Evolutionary conservation across 2,113 vertebrate genomes (phyloP).

Genomic region (Dascyllus trimaculatus): DNA sequence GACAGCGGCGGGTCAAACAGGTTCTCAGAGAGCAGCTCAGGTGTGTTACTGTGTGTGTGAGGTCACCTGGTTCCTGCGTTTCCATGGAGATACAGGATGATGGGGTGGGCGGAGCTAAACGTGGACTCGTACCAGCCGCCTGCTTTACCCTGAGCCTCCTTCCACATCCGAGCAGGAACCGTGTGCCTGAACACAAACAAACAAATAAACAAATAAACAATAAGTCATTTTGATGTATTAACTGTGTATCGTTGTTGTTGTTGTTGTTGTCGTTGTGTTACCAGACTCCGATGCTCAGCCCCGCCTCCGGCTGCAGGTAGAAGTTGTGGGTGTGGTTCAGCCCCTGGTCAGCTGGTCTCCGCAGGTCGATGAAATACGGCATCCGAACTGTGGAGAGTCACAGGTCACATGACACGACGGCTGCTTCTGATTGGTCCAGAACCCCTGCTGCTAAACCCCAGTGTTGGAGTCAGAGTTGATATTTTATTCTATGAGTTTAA

Average conservation of each 20-base stretch:
- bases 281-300: slow-evolving; percentile 84
- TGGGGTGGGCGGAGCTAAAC: slow-evolving; percentile 87
- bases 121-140: slow-evolving; percentile 90
- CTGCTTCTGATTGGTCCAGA: background rate
- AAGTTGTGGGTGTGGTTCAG: slow-evolving; percentile 97
- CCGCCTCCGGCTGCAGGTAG: slow-evolving; percentile 93
- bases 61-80: slow-evolving; percentile 95
- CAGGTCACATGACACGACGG: slow-evolving; percentile 38
- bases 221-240: no score
- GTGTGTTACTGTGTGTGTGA: slow-evolving; percentile 3
- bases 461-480: no score
- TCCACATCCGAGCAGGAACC: slow-evolving; percentile 90
- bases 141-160: slow-evolving; percentile 91
- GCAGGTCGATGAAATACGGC: slow-evolving; percentile 97
- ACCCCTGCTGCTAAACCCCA: no score
- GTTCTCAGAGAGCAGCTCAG: background rate
- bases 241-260: no score
- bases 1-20: slow-evolving; percentile 22
- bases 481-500: no score
- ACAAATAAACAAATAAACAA: slow-evolving; percentile 7
- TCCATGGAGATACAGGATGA: slow-evolving; percentile 95
- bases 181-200: slow-evolving; percentile 89
- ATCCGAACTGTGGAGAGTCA: slow-evolving; percentile 86
- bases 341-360: slow-evolving; percentile 93
- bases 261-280: no score